Evolutionary conservation across 1,140 invertebrate genomes (phyloP), one percentile per base, ranked within the genome.

Genomic region (Hylaeus anthracinus): DNA sequence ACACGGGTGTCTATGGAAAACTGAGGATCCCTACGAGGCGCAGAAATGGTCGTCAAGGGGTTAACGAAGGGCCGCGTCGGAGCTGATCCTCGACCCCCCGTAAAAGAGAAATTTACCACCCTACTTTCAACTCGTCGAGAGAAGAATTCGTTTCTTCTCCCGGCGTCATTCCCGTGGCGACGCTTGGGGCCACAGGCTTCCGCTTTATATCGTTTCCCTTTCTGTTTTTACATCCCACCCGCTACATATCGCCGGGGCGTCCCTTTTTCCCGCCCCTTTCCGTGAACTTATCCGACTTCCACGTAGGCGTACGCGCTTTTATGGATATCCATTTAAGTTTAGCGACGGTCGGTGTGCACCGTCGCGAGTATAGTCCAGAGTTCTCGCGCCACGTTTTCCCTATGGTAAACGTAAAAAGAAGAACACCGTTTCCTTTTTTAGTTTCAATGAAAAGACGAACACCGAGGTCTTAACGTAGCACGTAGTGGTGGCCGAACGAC

Each of bases 261-360:
- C 71, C 51, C 26, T 26, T 53, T 82, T 84, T 78, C 60, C 73
- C 70, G 65, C 73, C 66, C 74, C 39, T 41, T 43, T 73, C 73
- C 48, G 37, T 60, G 58, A 85, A 86, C 84, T 86, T 85, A 82
- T 66, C 60, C 79, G 69, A 81, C 78, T 81, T 82, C 73, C 83
- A 84, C 71, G 60, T 86, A 86, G 63, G 61, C 70, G 70, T 86
- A 78, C 65, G 71, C 79, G 79, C 74, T 82, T 86, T 86, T 86
- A 85, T 79, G 74, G 79, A 74, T 72, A 77, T 78, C 61, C 83
- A 82, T 86, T 86, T 76, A 82, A 86, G 84, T 86, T 86, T 85
- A 51, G 48, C 64, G 63, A 61, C 37, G 60, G 37, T 37, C 12
- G 60, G 37, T 12, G 70, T 48, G 60, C 37, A 37, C 37, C 26